These are phyloP conservation scores for Leptinotarsa lineolata DNA, from an alignment of 1,140 invertebrate species.

Conservation along the genomic window DNA sequence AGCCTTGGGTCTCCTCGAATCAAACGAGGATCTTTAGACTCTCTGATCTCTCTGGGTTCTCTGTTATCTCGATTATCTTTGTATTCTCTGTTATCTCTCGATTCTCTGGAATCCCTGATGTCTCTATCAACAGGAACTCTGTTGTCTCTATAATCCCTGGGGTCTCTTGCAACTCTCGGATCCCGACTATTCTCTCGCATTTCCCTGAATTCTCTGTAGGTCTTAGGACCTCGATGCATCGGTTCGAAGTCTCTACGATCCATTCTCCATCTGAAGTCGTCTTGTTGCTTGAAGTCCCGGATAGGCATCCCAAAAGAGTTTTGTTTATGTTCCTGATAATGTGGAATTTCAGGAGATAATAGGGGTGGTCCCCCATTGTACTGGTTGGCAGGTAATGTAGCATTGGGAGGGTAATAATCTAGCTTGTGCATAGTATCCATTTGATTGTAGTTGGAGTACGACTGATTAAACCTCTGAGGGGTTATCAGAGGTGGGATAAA, in stretches of 20 bases:
- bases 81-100: slow-evolving; percentile 17
- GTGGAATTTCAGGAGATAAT: slow-evolving; percentile 16
- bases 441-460: slow-evolving; percentile 19
- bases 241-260: slow-evolving; percentile 19
- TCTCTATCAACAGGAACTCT: slow-evolving; percentile 35
- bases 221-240: slow-evolving; percentile 11
- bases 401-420: slow-evolving; percentile 15
- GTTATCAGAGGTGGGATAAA: neutral
- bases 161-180: slow-evolving; percentile 29
- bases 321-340: slow-evolving; percentile 15
- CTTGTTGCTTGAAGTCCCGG: neutral
- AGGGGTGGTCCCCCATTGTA: slow-evolving; percentile 12
- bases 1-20: slow-evolving; percentile 23
- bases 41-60: slow-evolving; percentile 28
- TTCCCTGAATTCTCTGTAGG: slow-evolving; percentile 19
- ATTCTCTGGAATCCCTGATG: slow-evolving; percentile 31
- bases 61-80: slow-evolving; percentile 21
- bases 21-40: neutral
- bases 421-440: slow-evolving; percentile 13
- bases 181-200: slow-evolving; percentile 19
- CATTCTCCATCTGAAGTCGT: slow-evolving; percentile 24
- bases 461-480: slow-evolving; percentile 9
- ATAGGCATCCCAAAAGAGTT: slow-evolving; percentile 1
- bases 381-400: neutral
- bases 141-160: slow-evolving; percentile 37